Base-by-base conservation (phyloP, 92 coral and sea anemone species). In the Blastomussa wellsi region DNA sequence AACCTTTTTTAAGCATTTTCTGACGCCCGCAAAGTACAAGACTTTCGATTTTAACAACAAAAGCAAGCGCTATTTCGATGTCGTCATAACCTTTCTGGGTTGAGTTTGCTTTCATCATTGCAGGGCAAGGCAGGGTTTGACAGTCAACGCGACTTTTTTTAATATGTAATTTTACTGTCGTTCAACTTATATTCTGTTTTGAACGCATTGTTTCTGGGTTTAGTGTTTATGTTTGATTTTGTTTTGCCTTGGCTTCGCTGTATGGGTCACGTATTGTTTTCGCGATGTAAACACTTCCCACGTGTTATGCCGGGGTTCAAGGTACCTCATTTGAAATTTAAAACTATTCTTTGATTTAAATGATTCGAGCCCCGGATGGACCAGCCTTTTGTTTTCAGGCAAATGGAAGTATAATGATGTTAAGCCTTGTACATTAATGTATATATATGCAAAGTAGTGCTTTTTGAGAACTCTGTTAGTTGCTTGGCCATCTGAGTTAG, bases 241-340 rank as follows among this genome's bases (percentile, higher is more conserved):
- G 53, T 72, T 70, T 48, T 71, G 32, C 49, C 38, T 70, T 82
- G 33, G 79, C 57, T 44, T 15, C 52, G 48, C 37, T 24, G 33
- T 49, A 49, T 33, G 52, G 32, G 75, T 62, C 72, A 19, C 41
- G 62, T 39, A n/a, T 80, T 67, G 39, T 66, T 19, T 49, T 32
- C 0, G 57, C 16, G 78, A 82, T 70, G 78, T 82, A 82, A 82
- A 82, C 86, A 82, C 51, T 67, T 70, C 51, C 78, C 86, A 82
- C 86, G 86, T 82, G 86, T 51, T 72, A 17, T 3, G 52, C 14
- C 26, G 22, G 32, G 74, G 53, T 26, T 37, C 36, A 70, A 49
- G 48, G 49, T n/a, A 49, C 19, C 24, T 80, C 17, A 70, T 42
- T 74, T 55, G 26, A 19, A 78, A 78, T 67, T 37, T 32, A 37